Conservation (phyloP, 2,888 invertebrate species). For the Drosophila borborema region DNA sequence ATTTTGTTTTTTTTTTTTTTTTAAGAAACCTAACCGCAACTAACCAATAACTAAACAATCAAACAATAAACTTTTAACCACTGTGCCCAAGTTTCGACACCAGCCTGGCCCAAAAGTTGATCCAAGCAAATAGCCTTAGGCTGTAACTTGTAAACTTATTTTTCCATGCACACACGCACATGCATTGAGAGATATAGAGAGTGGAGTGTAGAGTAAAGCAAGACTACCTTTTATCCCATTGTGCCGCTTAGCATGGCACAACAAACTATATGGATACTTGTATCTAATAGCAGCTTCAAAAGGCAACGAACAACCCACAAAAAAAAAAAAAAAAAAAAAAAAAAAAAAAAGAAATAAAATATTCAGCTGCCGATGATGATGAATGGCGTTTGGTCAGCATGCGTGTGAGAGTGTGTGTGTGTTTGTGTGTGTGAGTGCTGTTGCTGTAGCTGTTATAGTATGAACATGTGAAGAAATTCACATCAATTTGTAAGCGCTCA, state of each 20-base stretch:
- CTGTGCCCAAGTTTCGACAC: slow-evolving; percentile 39
- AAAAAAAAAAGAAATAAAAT: slow-evolving; percentile 69
- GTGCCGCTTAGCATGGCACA: slow-evolving; percentile 47
- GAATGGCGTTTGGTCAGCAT: slow-evolving; percentile 63
- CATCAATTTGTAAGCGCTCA: slow-evolving; percentile 70
- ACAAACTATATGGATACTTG: slow-evolving; percentile 46
- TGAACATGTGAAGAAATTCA: slow-evolving; percentile 78
- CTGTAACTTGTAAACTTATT: slow-evolving; percentile 75
- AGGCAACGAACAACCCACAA: slow-evolving; percentile 10
- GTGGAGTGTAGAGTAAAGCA: slow-evolving; percentile 11
- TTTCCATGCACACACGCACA: slow-evolving; percentile 38
- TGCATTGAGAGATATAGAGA: background rate
- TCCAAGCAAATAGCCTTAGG: slow-evolving; percentile 73
- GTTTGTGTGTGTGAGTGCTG: slow-evolving; percentile 22
- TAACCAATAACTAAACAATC: background rate
- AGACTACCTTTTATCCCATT: slow-evolving; percentile 64
- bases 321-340: slow-evolving; percentile 1
- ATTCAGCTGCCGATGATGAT: slow-evolving; percentile 74
- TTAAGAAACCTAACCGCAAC: background rate
- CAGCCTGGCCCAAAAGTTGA: slow-evolving; percentile 60
- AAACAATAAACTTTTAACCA: slow-evolving; percentile 27
- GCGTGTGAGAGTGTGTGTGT: slow-evolving; percentile 44
- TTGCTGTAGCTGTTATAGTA: slow-evolving; percentile 30
- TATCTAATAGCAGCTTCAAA: slow-evolving; percentile 44
- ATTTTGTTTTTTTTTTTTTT: background rate